Evolutionary conservation across 2,113 vertebrate genomes (phyloP), one percentile per base, ranked within the genome.

Genomic region (Mugil cephalus): DNA sequence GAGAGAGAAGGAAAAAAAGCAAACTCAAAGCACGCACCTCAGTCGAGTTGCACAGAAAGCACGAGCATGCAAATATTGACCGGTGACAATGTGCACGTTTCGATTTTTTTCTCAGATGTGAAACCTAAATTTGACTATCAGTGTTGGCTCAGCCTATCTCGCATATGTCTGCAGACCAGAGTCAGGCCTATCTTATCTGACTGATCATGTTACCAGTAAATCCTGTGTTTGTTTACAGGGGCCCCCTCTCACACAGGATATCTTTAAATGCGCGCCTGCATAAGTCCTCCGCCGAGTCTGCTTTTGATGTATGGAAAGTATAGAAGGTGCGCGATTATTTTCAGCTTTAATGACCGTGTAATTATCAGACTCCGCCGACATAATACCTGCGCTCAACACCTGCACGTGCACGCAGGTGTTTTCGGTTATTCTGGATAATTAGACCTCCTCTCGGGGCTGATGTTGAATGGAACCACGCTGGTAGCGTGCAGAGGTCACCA

Each of bases 381-480:
- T 30, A 30, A 30, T 30, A 39, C 18, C 7, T 62, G 18, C 21
- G 36, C 30, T 11, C 10, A 46, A 47, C 51, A 65, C 39, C 60
- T 73, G 39, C 54, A 55, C n/a, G 3, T 4, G 52, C 53, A 65
- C 52, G 17, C 74, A 67, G 46, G 73, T 60, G 64, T 79, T 77
- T 73, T 69, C 17, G 58, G 15, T 59, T 66, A 74, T 47, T 47
- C 18, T 42, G 12, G 50, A 61, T 69, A 74, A 60, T 79, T 81
- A 65, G 40, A 66, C 59, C 30, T 75, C 48, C 52, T 62, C 39
- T 77, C 47, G 36, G 54, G 24, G 51, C 39, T 74, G 39, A 42
- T 5, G 35, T 62, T 64, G 52, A 58, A 2, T 69, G 59, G 24
- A 68, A 34, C 15, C 59, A 30, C 30, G 34, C 42, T 40, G 19